A percentile compares a stretch with the other conserved stretches of the same genome.
Conservation (phyloP, 2,797 vertebrate genomes). For the Salmo trutta region DNA sequence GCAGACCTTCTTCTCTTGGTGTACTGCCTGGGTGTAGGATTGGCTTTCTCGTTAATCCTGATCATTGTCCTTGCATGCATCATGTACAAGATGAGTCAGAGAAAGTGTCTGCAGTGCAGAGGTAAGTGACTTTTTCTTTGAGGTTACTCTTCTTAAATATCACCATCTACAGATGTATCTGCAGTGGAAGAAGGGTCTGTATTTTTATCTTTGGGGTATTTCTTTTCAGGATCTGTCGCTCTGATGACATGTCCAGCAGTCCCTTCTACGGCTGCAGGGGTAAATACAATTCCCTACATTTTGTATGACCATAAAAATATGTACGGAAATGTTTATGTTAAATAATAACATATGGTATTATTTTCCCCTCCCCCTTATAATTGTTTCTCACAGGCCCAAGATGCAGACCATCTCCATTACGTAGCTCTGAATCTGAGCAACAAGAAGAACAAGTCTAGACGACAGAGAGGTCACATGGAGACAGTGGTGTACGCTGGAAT, state of each 20-base stretch:
- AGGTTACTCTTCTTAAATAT: not conserved
- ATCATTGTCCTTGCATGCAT: constrained; percentile 11
- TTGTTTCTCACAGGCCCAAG: constrained; percentile 19
- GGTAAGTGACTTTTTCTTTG: constrained; percentile 1
- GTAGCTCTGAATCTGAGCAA: constrained; percentile 24
- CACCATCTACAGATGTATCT: not conserved
- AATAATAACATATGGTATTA: not conserved
- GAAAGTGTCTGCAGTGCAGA: not conserved
- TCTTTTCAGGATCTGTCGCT: not conserved
- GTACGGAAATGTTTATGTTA: not conserved
- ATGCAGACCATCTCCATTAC: constrained; percentile 42
- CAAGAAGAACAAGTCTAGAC: constrained; percentile 18
- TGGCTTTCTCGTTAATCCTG: constrained; percentile 13
- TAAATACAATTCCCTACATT: not conserved
- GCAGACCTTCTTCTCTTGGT: not conserved
- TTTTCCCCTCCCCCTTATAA: not conserved
- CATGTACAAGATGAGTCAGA: not conserved
- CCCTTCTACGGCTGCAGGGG: not conserved
- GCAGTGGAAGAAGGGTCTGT: too few relatives aligned
- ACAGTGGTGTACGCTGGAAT: constrained; percentile 43
- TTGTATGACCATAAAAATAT: not conserved
- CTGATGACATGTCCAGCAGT: not conserved
- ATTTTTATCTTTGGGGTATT: rapidly evolving
- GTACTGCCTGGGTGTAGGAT: constrained; percentile 28
- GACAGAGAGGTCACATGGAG: not conserved